Evolutionary conservation across 2,888 invertebrate species (phyloP).

Genomic region (Drosophila leonis): DNA sequence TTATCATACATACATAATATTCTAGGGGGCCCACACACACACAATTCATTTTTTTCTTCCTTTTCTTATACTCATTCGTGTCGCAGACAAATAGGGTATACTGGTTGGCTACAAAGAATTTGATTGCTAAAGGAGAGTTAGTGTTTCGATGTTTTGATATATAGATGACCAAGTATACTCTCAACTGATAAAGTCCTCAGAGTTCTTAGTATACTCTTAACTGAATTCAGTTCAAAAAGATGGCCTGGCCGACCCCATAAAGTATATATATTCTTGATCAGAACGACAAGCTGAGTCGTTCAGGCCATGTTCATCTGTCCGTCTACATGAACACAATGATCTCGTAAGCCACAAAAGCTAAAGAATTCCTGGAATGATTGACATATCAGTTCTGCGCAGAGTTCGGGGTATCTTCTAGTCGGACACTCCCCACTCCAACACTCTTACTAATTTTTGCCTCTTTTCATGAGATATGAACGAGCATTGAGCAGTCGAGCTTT

Average conservation of each 20-base stretch:
- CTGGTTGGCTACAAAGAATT: not conserved
- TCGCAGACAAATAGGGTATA: not conserved
- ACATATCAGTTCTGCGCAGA: not conserved
- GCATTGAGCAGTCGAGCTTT: not conserved
- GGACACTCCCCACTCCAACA: not conserved
- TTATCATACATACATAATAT: constrained; percentile 37
- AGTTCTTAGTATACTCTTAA: no score
- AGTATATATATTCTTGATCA: no score
- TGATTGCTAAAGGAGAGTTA: not conserved
- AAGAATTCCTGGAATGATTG: no score
- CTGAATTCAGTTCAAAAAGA: no score
- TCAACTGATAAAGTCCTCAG: no score
- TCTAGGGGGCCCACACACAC: not conserved
- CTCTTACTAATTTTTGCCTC: not conserved
- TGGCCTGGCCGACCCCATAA: no score
- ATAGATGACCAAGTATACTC: no score
- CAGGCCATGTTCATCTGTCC: no score
- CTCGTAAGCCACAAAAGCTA: no score
- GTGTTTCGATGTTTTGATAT: no score
- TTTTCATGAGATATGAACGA: not conserved
- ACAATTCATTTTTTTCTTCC: not conserved
- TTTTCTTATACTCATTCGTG: not conserved
- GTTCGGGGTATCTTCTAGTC: not conserved
- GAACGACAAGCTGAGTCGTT: no score
- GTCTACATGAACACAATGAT: no score